Evolutionary conservation across 2,113 vertebrate species (phyloP).

Genomic region (Podarcis raffonei): DNA sequence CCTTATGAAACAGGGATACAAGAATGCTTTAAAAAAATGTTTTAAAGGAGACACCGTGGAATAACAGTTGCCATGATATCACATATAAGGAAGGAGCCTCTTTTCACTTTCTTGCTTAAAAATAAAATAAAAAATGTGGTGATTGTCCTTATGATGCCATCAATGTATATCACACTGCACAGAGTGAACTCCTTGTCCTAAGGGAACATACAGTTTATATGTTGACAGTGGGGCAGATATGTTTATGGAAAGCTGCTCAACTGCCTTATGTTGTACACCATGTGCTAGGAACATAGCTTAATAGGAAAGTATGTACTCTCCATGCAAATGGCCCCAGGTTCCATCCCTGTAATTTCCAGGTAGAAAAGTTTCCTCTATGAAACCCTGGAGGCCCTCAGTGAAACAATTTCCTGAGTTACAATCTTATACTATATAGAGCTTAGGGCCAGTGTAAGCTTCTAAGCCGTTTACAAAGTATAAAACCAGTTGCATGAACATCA

Average conservation of each 20-base stretch:
- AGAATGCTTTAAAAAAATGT: slow-evolving; percentile 53
- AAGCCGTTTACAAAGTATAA: too few relatives aligned
- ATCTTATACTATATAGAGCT: too few relatives aligned
- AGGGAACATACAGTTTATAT: background rate
- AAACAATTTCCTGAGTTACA: too few relatives aligned
- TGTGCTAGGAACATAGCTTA: too few relatives aligned
- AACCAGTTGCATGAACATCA: too few relatives aligned
- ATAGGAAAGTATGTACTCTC: too few relatives aligned
- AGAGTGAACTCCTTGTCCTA: background rate
- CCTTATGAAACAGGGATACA: slow-evolving; percentile 74
- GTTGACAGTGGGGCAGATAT: background rate
- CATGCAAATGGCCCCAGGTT: too few relatives aligned
- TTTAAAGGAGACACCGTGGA: slow-evolving; percentile 71
- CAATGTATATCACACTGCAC: background rate
- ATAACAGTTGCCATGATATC: slow-evolving; percentile 57
- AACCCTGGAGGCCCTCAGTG: too few relatives aligned
- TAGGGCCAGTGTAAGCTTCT: too few relatives aligned
- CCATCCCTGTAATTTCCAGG: too few relatives aligned
- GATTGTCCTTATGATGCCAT: background rate
- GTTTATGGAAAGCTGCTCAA: background rate
- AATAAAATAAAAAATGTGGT: background rate
- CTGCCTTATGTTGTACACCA: too few relatives aligned
- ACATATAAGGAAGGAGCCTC: slow-evolving; percentile 39
- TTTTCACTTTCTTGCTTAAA: background rate
- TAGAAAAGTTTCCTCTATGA: too few relatives aligned